Conservation (phyloP, 2,888 invertebrate genomes). For the Nephrocerus scutellatus region DNA sequence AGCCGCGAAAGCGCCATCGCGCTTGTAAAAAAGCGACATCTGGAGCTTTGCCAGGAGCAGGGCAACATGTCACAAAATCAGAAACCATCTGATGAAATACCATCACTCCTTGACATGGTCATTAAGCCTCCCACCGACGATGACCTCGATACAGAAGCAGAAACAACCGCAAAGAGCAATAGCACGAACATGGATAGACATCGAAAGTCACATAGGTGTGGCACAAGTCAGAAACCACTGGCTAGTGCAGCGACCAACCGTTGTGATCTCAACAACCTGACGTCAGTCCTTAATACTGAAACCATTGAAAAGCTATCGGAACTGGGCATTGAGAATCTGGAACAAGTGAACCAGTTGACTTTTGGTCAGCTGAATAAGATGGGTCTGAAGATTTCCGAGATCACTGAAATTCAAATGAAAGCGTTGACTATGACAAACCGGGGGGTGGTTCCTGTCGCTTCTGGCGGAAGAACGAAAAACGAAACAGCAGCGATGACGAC, state of each 20-base stretch:
- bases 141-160: neutral
- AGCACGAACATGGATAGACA: conserved; percentile 21
- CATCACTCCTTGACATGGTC: conserved; percentile 44
- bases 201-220: conserved; percentile 29
- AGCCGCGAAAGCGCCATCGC: conserved; percentile 66
- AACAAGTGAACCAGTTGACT: conserved; percentile 56
- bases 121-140: conserved; percentile 37
- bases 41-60: conserved; percentile 46
- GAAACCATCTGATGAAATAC: conserved; percentile 26
- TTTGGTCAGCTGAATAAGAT: conserved; percentile 56
- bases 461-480: too few relatives aligned
- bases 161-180: neutral
- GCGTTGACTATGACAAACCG: conserved; percentile 55
- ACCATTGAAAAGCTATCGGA: conserved; percentile 56
- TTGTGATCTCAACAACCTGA: conserved; percentile 54
- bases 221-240: conserved; percentile 20
- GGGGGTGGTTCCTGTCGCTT: conserved; percentile 43
- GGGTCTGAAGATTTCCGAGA: conserved; percentile 55
- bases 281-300: conserved; percentile 52
- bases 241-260: conserved; percentile 38
- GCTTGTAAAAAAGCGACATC: conserved; percentile 50
- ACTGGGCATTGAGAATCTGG: conserved; percentile 57
- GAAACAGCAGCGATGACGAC: too few relatives aligned
- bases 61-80: conserved; percentile 29
- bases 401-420: conserved; percentile 57